These are phyloP conservation scores for Lamprologus ornatipinnis DNA, from an alignment of 2,113 vertebrate species.

Conservation along the genomic window DNA sequence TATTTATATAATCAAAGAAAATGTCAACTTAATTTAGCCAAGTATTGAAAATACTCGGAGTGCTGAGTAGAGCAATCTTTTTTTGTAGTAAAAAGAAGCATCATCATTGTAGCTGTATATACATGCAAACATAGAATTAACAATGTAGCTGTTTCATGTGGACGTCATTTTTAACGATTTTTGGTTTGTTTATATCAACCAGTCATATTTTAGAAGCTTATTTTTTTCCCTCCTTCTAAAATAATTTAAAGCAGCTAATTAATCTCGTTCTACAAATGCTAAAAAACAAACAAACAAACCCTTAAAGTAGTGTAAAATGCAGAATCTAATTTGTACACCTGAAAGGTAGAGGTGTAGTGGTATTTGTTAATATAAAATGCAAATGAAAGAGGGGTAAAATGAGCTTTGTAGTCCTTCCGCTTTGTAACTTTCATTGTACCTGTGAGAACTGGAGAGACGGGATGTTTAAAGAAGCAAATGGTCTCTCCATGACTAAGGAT, in stretches of 20 bases:
- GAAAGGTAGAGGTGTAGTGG: not conserved
- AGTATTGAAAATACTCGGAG: not conserved
- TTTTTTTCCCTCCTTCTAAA: not conserved
- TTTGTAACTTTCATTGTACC: not conserved
- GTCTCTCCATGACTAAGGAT: not conserved
- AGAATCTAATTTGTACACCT: not conserved
- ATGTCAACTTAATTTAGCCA: not conserved
- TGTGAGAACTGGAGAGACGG: not conserved
- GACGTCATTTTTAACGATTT: not conserved
- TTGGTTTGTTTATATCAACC: not conserved
- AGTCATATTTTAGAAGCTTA: not conserved
- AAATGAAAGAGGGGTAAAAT: not conserved
- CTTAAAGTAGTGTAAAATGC: not conserved
- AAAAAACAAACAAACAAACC: fast-evolving
- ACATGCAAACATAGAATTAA: not conserved
- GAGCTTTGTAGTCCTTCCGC: not conserved
- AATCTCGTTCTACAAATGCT: not conserved
- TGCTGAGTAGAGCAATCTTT: not conserved
- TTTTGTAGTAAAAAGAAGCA: not conserved
- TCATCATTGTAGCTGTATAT: not conserved
- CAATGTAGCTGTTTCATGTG: not conserved
- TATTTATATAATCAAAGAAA: not conserved
- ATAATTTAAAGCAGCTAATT: not conserved
- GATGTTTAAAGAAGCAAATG: not conserved
- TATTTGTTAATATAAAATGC: not conserved